Evolutionary conservation across 2,113 vertebrate species (phyloP).

Genomic region (Dipodomys ordii): DNA sequence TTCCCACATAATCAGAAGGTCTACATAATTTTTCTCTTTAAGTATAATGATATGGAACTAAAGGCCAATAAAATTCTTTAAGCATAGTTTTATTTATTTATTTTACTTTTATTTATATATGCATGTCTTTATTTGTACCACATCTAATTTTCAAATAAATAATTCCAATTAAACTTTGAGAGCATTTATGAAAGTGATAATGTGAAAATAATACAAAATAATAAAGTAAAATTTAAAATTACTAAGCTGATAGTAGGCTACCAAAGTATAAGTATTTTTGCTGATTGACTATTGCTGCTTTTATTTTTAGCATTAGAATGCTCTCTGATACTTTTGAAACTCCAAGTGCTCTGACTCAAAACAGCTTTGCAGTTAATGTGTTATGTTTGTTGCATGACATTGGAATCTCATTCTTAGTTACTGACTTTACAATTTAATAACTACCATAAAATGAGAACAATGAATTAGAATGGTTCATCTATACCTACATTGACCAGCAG

Average conservation of each 20-base stretch:
- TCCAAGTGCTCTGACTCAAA: not conserved
- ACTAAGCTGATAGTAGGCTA: not conserved
- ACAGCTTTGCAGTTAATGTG: slow-evolving; percentile 10
- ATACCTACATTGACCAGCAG: slow-evolving; percentile 65
- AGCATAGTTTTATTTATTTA: not conserved
- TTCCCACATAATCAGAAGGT: slow-evolving; percentile 71
- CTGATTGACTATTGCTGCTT: not conserved
- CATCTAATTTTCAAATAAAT: slow-evolving; percentile 71
- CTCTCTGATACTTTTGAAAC: slow-evolving; percentile 31
- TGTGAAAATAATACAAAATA: not conserved
- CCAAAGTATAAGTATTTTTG: not conserved
- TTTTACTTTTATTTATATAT: not conserved
- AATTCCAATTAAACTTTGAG: slow-evolving; percentile 45
- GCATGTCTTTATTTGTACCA: not conserved
- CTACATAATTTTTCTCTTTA: slow-evolving; percentile 74
- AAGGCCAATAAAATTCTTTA: slow-evolving; percentile 67
- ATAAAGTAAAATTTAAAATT: slow-evolving; percentile 30
- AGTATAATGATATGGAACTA: slow-evolving; percentile 75
- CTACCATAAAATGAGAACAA: slow-evolving; percentile 49
- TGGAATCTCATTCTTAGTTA: slow-evolving; percentile 58
- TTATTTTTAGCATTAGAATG: not conserved
- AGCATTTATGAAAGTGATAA: slow-evolving; percentile 5
- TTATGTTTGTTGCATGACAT: slow-evolving; percentile 4
- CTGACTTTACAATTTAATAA: slow-evolving; percentile 15
- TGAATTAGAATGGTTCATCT: not conserved